phyloP scores from a whole-genome alignment of 2,888 invertebrate species.

The Spodoptera picta region DNA sequence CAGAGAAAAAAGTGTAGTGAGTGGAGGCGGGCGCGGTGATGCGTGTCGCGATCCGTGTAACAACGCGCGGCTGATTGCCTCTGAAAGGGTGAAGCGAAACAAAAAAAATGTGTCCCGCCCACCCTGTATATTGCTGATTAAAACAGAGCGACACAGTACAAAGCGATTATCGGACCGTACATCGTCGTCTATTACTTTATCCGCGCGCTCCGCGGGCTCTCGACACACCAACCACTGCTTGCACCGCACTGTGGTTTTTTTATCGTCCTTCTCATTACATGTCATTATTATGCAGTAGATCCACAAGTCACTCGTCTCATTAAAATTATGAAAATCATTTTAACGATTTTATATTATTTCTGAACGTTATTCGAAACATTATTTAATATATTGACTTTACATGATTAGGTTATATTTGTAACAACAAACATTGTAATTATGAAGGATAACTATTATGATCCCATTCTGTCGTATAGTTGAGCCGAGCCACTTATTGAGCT shows the following conservation, averaged over 20 bases:
- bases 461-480: too few species aligned
- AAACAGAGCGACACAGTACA: constrained; percentile 76
- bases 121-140: constrained; percentile 79
- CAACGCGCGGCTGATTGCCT: constrained; percentile 81
- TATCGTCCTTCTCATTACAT: constrained; percentile 69
- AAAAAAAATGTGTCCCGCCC: constrained; percentile 67
- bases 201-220: constrained; percentile 16
- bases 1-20: constrained; percentile 54
- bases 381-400: too few species aligned
- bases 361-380: too few species aligned
- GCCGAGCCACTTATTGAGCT: too few species aligned
- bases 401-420: too few species aligned
- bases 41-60: constrained; percentile 75
- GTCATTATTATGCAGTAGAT: constrained; percentile 55
- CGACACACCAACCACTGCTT: constrained; percentile 3
- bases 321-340: too few species aligned
- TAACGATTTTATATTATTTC: too few species aligned
- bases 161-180: constrained; percentile 84
- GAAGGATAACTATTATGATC: too few species aligned
- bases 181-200: constrained; percentile 71
- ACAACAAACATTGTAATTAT: too few species aligned
- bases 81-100: constrained; percentile 78
- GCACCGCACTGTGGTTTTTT: constrained; percentile 26
- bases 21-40: constrained; percentile 66
- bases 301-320: too few species aligned